Percentiles rank a stretch among this genome's conserved stretches.
Conservation (phyloP, 2,888 invertebrate genomes). For the Vannuccia rotundouncinata region DNA sequence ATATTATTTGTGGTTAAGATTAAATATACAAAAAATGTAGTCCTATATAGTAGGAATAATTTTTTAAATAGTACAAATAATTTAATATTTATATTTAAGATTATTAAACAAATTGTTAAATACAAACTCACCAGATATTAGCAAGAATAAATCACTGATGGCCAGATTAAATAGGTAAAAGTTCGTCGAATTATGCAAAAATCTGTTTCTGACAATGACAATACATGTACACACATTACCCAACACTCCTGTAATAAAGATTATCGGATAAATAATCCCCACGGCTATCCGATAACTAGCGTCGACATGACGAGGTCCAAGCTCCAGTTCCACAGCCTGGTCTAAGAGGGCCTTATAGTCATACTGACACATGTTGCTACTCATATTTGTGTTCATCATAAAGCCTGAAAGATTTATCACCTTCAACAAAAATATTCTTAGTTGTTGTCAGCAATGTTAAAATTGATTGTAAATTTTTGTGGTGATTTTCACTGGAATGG, state of each 20-base stretch:
- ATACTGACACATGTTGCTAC: background rate
- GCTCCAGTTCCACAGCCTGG: background rate
- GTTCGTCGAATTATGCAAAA: slow-evolving; percentile 27
- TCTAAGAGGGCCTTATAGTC: background rate
- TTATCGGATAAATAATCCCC: background rate
- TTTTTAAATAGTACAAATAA: too few relatives aligned
- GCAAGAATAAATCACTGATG: slow-evolving; percentile 27
- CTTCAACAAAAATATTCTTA: too few relatives aligned
- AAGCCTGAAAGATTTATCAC: too few relatives aligned
- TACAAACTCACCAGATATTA: slow-evolving; percentile 4
- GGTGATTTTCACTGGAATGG: too few relatives aligned
- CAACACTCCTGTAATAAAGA: background rate
- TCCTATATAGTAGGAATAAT: too few relatives aligned
- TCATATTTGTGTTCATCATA: background rate
- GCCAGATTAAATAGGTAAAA: slow-evolving; percentile 22
- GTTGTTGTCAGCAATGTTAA: too few relatives aligned
- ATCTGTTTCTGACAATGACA: slow-evolving; percentile 1
- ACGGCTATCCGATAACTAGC: background rate
- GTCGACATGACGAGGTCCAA: background rate
- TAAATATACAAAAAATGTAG: too few relatives aligned
- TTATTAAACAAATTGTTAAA: too few relatives aligned
- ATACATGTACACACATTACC: slow-evolving; percentile 9
- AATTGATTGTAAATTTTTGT: too few relatives aligned
- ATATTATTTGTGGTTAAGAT: too few relatives aligned
- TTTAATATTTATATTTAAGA: too few relatives aligned